Base-by-base conservation (phyloP, 2,797 vertebrate species). In the Syngnathus rostellatus region DNA sequence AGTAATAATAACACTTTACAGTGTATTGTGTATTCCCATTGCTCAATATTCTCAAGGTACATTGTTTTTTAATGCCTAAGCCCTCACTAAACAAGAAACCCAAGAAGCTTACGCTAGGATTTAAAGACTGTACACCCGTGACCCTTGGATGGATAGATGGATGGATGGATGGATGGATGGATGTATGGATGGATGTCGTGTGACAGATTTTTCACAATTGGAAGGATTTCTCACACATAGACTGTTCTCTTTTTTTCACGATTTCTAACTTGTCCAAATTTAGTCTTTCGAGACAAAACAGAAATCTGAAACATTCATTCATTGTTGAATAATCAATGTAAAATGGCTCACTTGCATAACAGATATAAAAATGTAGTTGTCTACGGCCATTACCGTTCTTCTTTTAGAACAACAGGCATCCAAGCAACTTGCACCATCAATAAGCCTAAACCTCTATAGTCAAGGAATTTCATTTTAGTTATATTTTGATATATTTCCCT, bases 1-100 rank as follows among this genome's bases (percentile, higher is more conserved):
- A 81, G 79, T 77, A 76, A 82, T 81, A 81, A 81, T 70, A 82
- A 73, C 75, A 73, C 77, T 81, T 79, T 63, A 81, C 73, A 43
- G 55, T 71, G 70, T 61, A 77, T 85, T 84, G 80, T 86, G 75
- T 82, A 77, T 81, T 80, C 64, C 50, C 70, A 45, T 78, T 48
- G 23, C 71, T 82, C 59, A 68, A 17, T 77, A 65, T 73, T 67
- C 64, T 68, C 43, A 75, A 77, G 70, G 68, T 72, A 60, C 59
- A 63, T 70, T 70, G 67, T 76, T 55, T 41, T 71, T 64, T 41
- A 23, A 68, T 71, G 63, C 65, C 16, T 64, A 70, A 59, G 70
- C 63, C 25, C 50, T 65, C 64, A 25, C 40, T 12, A 58, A 64
- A 68, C 50, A 65, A 62, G 25, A 31, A 31, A 31, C 31, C 54